Conservation (phyloP, 2,797 vertebrate genomes). For the Megaceryle alcyon region DNA sequence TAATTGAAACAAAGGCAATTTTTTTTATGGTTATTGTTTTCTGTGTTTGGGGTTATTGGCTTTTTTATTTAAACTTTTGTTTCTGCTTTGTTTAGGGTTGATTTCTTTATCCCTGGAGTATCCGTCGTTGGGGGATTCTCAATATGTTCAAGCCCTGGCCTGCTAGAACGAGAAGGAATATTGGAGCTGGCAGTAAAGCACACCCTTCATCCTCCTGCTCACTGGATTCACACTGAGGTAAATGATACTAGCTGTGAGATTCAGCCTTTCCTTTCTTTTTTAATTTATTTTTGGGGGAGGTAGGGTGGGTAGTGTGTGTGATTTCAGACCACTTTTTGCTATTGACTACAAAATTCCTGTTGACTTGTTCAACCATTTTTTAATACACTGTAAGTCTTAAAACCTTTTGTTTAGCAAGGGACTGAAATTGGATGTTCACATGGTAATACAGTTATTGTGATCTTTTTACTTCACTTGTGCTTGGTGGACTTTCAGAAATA, state of each 20-base stretch:
- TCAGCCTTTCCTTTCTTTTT: no score
- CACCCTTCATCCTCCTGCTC: slow-evolving; percentile 87
- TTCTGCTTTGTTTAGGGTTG: slow-evolving; percentile 83
- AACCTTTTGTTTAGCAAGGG: not conserved
- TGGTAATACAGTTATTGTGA: not conserved
- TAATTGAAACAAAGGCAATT: not conserved
- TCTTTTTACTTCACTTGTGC: not conserved
- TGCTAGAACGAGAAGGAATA: slow-evolving; percentile 85
- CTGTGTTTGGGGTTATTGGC: not conserved
- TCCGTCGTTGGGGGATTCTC: slow-evolving; percentile 94
- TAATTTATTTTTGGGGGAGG: no score
- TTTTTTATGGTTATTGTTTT: not conserved
- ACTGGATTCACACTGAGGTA: slow-evolving; percentile 92
- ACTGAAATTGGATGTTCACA: not conserved
- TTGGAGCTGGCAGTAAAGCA: slow-evolving; percentile 93
- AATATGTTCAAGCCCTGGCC: slow-evolving; percentile 91
- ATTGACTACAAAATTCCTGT: not conserved
- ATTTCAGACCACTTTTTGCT: not conserved
- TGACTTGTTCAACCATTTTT: not conserved
- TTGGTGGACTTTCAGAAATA: not conserved
- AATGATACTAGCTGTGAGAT: slow-evolving; percentile 17
- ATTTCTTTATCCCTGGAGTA: slow-evolving; percentile 92
- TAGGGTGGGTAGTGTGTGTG: not conserved
- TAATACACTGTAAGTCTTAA: not conserved
- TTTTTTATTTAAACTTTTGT: not conserved